These are phyloP conservation scores for Piezodorus guildinii DNA, from an alignment of 1,140 invertebrate species.

Conservation along the genomic window DNA sequence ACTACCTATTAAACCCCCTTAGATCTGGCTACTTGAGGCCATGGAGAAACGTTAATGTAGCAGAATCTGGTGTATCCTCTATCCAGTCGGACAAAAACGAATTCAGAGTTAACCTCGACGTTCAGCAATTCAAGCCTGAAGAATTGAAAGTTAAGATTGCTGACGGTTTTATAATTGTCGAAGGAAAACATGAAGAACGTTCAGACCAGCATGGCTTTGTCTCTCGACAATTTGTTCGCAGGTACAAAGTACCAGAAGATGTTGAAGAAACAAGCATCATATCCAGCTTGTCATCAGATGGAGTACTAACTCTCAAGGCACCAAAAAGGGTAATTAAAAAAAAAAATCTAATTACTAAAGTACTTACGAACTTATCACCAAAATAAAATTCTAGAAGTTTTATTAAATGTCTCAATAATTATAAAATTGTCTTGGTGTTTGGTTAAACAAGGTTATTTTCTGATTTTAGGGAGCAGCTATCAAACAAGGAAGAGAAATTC, in stretches of 20 bases:
- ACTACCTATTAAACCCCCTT: constrained; percentile 5
- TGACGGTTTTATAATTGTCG: constrained; percentile 51
- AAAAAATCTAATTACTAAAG: too few species aligned
- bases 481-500: too few species aligned
- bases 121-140: constrained; percentile 66
- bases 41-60: constrained; percentile 9
- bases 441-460: too few species aligned
- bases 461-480: too few species aligned
- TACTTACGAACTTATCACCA: too few species aligned
- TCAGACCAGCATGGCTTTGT: constrained; percentile 50
- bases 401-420: too few species aligned
- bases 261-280: constrained; percentile 45
- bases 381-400: too few species aligned
- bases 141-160: constrained; percentile 61
- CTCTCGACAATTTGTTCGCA: constrained; percentile 47
- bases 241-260: constrained; percentile 48
- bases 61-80: constrained; percentile 15
- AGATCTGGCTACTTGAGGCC: constrained; percentile 19
- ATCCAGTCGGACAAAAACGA: constrained; percentile 17
- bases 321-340: constrained; percentile 37
- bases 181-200: constrained; percentile 56
- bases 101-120: constrained; percentile 48
- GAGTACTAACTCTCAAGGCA: constrained; percentile 46
- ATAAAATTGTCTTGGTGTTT: too few species aligned
- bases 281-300: constrained; percentile 48